These are phyloP conservation scores for Benitochromis conjunctus DNA, from an alignment of 2,113 vertebrate species.

Conservation along the genomic window DNA sequence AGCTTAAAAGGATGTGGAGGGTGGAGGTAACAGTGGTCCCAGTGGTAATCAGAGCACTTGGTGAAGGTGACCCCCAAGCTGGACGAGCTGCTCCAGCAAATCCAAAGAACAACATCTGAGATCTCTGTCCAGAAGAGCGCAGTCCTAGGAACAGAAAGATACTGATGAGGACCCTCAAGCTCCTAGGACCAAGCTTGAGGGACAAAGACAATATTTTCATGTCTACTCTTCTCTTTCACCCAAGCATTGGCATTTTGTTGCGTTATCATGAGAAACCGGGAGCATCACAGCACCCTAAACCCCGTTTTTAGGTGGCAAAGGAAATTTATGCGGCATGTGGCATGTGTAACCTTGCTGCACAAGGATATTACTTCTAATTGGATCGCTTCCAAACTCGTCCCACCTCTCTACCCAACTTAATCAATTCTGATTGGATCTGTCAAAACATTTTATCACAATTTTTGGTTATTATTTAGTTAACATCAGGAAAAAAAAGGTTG, in stretches of 20 bases:
- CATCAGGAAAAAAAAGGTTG: neutral
- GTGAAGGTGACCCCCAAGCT: neutral
- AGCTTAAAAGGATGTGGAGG: neutral
- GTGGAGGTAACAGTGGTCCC: neutral
- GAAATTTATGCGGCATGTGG: neutral
- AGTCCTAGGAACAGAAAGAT: neutral
- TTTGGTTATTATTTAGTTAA: neutral
- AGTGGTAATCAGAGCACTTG: neutral
- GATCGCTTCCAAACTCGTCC: neutral
- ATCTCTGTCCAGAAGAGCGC: neutral
- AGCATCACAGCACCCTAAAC: neutral
- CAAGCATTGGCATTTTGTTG: neutral
- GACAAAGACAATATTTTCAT: neutral
- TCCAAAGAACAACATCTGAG: neutral
- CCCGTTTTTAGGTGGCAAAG: neutral
- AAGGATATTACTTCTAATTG: neutral
- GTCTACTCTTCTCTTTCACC: neutral
- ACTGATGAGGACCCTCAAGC: neutral
- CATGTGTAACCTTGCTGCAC: neutral
- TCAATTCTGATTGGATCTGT: neutral
- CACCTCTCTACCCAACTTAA: neutral
- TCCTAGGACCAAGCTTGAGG: neutral
- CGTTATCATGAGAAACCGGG: neutral
- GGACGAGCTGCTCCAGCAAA: neutral
- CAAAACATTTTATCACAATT: neutral